phyloP scores from a whole-genome alignment of 2,797 vertebrate genomes.

The Lerista edwardsae region DNA sequence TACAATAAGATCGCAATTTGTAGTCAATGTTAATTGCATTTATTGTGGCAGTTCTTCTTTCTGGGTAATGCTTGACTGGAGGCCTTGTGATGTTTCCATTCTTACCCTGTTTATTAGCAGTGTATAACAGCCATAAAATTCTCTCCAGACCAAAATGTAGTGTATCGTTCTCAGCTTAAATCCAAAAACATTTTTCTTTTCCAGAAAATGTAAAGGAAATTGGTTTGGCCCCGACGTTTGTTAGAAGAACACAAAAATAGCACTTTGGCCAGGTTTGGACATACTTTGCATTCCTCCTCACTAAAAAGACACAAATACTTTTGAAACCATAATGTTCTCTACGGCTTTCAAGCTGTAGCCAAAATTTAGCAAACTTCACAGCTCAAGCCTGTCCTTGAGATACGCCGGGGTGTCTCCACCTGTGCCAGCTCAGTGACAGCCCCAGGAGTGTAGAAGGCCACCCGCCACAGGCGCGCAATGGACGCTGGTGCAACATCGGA shows the following conservation, averaged over 20 bases:
- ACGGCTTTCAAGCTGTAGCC: conserved; percentile 22
- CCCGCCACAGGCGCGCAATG: too few relatives aligned
- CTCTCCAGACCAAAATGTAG: conserved; percentile 49
- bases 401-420: too few relatives aligned
- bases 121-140: conserved; percentile 56
- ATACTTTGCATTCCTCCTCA: conserved; percentile 53
- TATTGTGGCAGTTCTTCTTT: conserved; percentile 29
- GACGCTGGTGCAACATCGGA: too few relatives aligned
- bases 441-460: too few relatives aligned
- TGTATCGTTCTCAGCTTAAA: conserved; percentile 24
- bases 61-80: conserved; percentile 26
- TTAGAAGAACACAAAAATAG: conserved; percentile 55
- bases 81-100: conserved; percentile 58
- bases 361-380: conserved; percentile 45
- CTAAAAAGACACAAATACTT: conserved; percentile 53
- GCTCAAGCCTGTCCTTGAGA: too few relatives aligned
- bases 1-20: conserved; percentile 51
- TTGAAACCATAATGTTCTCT: conserved; percentile 44
- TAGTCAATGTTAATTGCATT: conserved; percentile 58
- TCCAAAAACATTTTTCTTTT: conserved; percentile 56
- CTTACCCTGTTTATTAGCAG: conserved; percentile 59
- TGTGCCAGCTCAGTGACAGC: too few relatives aligned
- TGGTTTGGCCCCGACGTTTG: conserved; percentile 48
- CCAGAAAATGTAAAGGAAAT: conserved; percentile 59
- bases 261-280: conserved; percentile 47